These are phyloP conservation scores for Neopipo cinnamomea DNA, from an alignment of 2,113 vertebrate genomes.

Conservation along the genomic window DNA sequence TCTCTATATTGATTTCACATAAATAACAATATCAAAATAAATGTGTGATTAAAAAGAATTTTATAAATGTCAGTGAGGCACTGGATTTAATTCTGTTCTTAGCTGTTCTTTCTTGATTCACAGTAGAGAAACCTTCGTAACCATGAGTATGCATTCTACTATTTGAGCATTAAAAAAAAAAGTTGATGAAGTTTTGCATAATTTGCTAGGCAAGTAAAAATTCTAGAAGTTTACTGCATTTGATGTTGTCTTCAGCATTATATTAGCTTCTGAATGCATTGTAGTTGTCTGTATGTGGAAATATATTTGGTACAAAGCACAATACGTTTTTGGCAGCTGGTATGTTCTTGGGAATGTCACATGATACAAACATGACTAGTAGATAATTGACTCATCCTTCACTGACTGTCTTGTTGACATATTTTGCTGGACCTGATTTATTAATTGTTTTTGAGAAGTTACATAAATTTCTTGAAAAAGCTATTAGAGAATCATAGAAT, in stretches of 20 bases:
- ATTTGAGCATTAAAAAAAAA: not conserved
- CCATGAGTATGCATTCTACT: not conserved
- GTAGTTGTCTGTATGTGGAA: not conserved
- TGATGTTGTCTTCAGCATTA: not conserved
- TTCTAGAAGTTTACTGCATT: not conserved
- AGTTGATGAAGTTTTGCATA: not conserved
- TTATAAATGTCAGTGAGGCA: not conserved
- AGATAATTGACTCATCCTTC: constrained; percentile 10
- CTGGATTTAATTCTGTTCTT: not conserved
- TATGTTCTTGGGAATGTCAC: not conserved
- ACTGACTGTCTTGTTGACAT: not conserved
- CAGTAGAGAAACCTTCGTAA: not conserved
- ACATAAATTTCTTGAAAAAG: constrained; percentile 29
- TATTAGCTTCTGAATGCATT: not conserved
- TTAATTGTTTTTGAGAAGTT: constrained; percentile 14
- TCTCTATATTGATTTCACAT: not conserved
- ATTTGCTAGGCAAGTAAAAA: not conserved
- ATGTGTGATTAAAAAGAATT: not conserved
- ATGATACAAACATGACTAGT: not conserved
- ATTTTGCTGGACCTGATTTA: constrained; percentile 6
- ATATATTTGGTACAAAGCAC: not conserved
- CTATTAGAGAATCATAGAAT: not conserved
- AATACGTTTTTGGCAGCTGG: not conserved
- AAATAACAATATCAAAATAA: not conserved
- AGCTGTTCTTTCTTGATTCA: not conserved